Evolutionary conservation across 2,113 vertebrate genomes (phyloP).

Genomic region (Takifugu flavidus): DNA sequence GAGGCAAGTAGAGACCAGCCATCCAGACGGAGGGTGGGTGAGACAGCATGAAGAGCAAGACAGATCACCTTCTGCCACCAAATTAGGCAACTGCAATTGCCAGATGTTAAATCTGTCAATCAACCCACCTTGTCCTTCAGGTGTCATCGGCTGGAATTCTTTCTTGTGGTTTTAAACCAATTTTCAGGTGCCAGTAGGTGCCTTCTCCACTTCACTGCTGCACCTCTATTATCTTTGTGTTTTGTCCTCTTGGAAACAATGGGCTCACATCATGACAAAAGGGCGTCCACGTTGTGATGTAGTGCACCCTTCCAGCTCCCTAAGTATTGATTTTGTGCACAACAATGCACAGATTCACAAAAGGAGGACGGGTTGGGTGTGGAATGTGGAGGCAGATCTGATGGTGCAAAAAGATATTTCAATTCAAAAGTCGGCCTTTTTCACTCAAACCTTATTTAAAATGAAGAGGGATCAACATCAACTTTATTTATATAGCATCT

Average conservation of each 20-base stretch:
- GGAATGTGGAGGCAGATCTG: no score
- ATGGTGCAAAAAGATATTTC: no score
- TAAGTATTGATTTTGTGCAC: constrained; percentile 21
- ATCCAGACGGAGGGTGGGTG: constrained; percentile 1
- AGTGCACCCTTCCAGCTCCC: constrained; percentile 13
- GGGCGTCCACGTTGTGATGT: constrained; percentile 25
- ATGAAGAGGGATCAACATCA: no score
- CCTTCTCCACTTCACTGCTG: not conserved
- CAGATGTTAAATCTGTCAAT: constrained; percentile 35
- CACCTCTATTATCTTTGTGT: constrained; percentile 33
- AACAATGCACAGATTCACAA: constrained; percentile 9
- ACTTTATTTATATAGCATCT: no score
- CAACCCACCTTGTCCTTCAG: constrained; percentile 1
- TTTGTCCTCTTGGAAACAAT: constrained; percentile 37
- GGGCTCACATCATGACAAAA: constrained; percentile 41
- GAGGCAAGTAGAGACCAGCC: constrained; percentile 42
- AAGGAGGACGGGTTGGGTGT: not conserved
- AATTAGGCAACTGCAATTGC: constrained; percentile 41
- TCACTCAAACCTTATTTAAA: no score
- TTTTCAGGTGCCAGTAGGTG: no score
- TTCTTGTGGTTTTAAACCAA: no score
- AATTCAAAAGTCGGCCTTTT: no score
- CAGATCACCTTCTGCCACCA: not conserved
- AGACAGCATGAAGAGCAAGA: no score
- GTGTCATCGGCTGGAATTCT: no score